Evolutionary conservation across 2,797 vertebrate genomes (phyloP).

Genomic region (Diglossa cyanea): DNA sequence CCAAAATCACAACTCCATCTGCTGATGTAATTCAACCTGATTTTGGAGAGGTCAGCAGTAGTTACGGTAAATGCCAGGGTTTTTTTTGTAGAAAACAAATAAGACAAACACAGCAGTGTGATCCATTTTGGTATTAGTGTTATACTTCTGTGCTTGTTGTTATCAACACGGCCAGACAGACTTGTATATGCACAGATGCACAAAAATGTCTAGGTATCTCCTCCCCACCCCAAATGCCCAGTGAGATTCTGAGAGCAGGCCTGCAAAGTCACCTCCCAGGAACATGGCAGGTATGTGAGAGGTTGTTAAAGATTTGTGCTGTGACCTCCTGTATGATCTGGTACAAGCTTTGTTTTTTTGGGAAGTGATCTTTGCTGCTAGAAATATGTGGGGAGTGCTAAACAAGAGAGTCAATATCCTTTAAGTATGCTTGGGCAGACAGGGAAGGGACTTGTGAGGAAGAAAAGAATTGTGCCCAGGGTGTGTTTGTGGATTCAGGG

Average conservation of each 20-base stretch:
- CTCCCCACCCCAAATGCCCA: neutral
- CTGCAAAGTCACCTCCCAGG: accelerated
- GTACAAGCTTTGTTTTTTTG: neutral
- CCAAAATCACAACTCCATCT: neutral
- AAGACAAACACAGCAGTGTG: neutral
- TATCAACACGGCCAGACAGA: accelerated
- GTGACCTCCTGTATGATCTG: neutral
- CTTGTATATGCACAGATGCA: neutral
- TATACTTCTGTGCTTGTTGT: neutral
- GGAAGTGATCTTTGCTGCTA: neutral
- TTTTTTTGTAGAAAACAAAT: neutral
- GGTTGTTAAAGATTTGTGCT: neutral
- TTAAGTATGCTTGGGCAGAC: neutral
- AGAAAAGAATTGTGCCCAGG: neutral
- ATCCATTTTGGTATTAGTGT: neutral
- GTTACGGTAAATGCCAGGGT: accelerated
- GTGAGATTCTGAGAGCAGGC: neutral
- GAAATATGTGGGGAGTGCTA: neutral
- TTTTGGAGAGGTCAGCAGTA: neutral
- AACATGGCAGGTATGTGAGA: neutral
- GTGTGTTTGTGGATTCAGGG: neutral
- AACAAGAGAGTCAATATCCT: accelerated
- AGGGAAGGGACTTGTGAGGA: neutral
- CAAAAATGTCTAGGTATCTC: neutral
- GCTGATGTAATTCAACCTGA: neutral